Evolutionary conservation across 2,888 invertebrate genomes (phyloP), one percentile per base, ranked within the genome.

Genomic region (Cacoxenus indagator): DNA sequence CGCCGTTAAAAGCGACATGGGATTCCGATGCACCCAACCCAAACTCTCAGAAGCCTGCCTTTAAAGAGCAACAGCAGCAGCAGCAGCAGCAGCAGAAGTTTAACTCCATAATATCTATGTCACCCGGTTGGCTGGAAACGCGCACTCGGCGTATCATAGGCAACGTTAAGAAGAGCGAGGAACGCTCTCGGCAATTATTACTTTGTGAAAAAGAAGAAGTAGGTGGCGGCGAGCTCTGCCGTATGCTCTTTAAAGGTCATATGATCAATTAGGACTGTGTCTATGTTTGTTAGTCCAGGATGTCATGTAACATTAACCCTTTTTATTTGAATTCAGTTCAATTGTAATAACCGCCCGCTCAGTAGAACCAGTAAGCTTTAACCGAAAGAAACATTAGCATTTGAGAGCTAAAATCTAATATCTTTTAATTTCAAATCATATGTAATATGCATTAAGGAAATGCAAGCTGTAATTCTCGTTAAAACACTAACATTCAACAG

Each of bases 171-270:
- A 83, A 82, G 51, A 84, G 84, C 55, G 83, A 80, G 57, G 84
- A 84, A 65, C 77, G 82, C 54, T 84, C 85, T 0, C 72, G 83
- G 3, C 82, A 84, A 59, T 65, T 85, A 9, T 67, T 85, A 22
- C 69, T 85, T 0, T 85, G 84, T 24, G 83, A 84, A 65, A 79
- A 80, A 46, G 64, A 64, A n/a, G 46, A 62, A 62, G 67, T 45
- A 14, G 80, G 78, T 4, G 78, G 82, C n/a, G 82, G 81, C 0
- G 84, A 84, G 66, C 67, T 83, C n/a, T 84, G 84, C 68, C 76
- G 83, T 29, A 84, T 84, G 84, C 74, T 84, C 26, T 84, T 84
- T 65, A 84, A 84, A 61, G 78, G 79, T 45, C 76, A 78, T 68
- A 64, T 82, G 45, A 76, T 69, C 70, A 73, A 76, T 62, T 78